Evolutionary conservation across 2,113 vertebrate genomes (phyloP).

Genomic region (Nothoprocta pentlandii): DNA sequence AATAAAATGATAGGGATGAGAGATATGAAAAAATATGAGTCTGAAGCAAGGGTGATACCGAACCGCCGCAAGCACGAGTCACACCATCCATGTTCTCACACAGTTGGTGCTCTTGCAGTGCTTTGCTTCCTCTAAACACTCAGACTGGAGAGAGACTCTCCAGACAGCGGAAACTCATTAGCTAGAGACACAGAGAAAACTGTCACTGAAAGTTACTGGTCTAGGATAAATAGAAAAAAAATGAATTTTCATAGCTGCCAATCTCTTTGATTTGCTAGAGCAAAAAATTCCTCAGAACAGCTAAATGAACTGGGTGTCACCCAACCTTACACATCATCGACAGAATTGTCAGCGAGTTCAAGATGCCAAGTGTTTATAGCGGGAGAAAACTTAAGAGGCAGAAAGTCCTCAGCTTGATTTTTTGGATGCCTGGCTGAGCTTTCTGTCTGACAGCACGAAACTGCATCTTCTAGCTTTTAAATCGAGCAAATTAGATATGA

Average conservation of each 20-base stretch:
- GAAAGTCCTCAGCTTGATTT: conserved; percentile 42
- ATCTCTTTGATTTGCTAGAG: background rate
- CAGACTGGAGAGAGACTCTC: background rate
- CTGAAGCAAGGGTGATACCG: fast-evolving
- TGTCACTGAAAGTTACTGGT: background rate
- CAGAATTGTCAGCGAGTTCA: background rate
- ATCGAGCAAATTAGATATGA: conserved; percentile 49
- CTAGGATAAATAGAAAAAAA: background rate
- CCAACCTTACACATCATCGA: background rate
- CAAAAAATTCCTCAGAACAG: background rate
- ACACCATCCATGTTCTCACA: background rate
- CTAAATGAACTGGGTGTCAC: background rate
- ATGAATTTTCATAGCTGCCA: background rate
- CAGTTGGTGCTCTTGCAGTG: background rate
- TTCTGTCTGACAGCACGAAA: conserved; percentile 27
- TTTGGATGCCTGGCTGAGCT: background rate
- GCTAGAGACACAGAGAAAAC: background rate
- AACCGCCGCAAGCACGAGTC: background rate
- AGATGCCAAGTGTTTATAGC: background rate
- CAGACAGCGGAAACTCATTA: background rate
- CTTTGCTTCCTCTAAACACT: background rate
- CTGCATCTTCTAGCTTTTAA: conserved; percentile 6
- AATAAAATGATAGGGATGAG: background rate
- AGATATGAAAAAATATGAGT: background rate
- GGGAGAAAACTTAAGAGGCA: background rate